Percentiles rank a stretch among this genome's conserved stretches.
Evolutionary conservation across 2,888 invertebrate genomes (phyloP).

Genomic region (Uropetala carovei): DNA sequence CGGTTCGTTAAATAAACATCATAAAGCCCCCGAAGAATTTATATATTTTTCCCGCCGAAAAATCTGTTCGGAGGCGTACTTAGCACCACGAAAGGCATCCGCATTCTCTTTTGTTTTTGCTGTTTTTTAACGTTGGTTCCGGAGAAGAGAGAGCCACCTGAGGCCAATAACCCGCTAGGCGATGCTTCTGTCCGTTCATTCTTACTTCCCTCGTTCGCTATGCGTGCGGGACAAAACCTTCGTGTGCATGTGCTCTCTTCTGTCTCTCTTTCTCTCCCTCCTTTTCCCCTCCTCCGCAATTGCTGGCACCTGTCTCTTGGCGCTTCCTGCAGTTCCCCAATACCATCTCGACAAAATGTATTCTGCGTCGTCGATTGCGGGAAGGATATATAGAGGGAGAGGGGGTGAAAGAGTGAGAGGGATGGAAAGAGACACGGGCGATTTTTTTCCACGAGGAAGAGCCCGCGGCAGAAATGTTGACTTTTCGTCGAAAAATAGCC

Average conservation of each 20-base stretch:
- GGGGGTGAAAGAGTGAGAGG: background rate
- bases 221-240: background rate
- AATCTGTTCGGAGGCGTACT: background rate
- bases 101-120: background rate
- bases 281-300: background rate
- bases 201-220: background rate
- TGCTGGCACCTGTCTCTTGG: background rate
- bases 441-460: background rate
- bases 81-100: background rate
- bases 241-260: background rate
- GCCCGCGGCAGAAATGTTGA: background rate
- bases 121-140: background rate
- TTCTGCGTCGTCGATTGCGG: background rate
- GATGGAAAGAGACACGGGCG: background rate
- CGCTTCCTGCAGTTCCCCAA: background rate
- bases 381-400: background rate
- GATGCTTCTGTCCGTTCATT: background rate
- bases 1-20: constrained; percentile 8
- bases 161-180: background rate
- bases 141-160: background rate
- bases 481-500: background rate
- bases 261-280: background rate
- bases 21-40: background rate
- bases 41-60: background rate
- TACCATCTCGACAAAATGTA: background rate